Evolutionary conservation across 1,140 invertebrate species (phyloP).

Genomic region (Vanessa atalanta): DNA sequence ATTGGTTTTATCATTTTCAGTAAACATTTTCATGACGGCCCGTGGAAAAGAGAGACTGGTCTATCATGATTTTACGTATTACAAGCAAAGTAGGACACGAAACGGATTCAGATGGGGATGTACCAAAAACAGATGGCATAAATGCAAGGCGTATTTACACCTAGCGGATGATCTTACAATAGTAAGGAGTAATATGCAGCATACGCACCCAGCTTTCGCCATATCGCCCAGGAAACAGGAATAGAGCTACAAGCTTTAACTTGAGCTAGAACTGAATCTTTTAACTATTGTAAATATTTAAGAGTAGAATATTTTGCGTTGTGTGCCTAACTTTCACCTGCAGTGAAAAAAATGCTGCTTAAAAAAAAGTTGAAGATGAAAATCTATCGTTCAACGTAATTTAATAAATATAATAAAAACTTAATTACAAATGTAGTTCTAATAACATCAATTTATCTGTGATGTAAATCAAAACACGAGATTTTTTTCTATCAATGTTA

Average conservation of each 20-base stretch:
- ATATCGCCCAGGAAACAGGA: constrained; percentile 42
- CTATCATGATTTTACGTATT: constrained; percentile 70
- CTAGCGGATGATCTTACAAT: constrained; percentile 71
- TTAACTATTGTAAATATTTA: not conserved
- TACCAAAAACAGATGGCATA: constrained; percentile 75
- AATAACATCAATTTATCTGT: too few species aligned
- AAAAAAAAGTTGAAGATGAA: too few species aligned
- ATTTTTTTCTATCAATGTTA: too few species aligned
- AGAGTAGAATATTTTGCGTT: not conserved
- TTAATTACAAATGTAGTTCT: too few species aligned
- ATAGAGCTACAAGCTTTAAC: not conserved
- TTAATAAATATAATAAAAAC: too few species aligned
- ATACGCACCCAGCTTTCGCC: constrained; percentile 66
- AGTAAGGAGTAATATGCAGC: constrained; percentile 70
- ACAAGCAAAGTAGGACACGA: constrained; percentile 70
- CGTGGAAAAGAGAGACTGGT: constrained; percentile 72
- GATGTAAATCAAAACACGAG: too few species aligned
- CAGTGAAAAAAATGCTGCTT: too few species aligned
- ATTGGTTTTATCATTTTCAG: constrained; percentile 62
- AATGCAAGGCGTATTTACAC: constrained; percentile 72
- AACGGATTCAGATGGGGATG: constrained; percentile 73
- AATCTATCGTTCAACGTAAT: too few species aligned
- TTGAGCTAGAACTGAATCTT: not conserved
- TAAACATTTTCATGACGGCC: constrained; percentile 76
- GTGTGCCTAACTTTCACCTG: too few species aligned